A percentile compares a stretch with the other conserved stretches of the same genome.
Evolutionary conservation across 2,113 vertebrate genomes (phyloP).

Genomic region (Barnardius zonarius): DNA sequence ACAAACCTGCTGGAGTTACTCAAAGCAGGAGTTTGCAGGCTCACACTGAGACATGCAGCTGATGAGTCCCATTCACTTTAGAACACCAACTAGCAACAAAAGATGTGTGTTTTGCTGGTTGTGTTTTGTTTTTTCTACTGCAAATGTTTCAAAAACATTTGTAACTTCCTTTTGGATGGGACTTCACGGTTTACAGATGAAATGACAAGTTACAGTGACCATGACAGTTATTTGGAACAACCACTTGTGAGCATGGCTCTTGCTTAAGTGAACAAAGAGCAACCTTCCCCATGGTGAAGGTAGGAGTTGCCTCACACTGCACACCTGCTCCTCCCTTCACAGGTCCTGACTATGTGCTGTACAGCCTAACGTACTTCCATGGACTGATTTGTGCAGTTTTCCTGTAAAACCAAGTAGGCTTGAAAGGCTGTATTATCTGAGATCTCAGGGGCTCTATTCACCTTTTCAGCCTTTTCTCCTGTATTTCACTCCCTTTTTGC

Average conservation of each 20-base stretch:
- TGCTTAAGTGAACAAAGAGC: neutral
- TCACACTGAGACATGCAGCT: neutral
- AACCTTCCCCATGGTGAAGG: neutral
- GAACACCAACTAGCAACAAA: neutral
- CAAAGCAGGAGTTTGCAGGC: neutral
- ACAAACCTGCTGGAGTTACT: neutral
- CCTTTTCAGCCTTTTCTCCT: neutral
- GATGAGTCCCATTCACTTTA: neutral
- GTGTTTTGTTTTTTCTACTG: neutral
- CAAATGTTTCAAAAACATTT: neutral
- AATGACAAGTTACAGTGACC: neutral
- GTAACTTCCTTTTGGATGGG: neutral
- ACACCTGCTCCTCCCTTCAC: neutral
- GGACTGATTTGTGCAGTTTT: neutral
- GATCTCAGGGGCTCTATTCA: neutral
- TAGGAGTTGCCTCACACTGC: neutral
- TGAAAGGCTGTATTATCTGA: neutral
- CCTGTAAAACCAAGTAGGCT: neutral
- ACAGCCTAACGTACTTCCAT: neutral
- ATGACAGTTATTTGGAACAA: neutral
- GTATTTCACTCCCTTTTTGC: neutral
- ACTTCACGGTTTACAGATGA: neutral
- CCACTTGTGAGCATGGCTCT: fast-evolving
- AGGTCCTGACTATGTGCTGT: neutral
- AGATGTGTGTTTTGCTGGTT: neutral